These are phyloP conservation scores for Tachyglossus aculeatus DNA, from an alignment of 2,797 vertebrate genomes.

Conservation along the genomic window DNA sequence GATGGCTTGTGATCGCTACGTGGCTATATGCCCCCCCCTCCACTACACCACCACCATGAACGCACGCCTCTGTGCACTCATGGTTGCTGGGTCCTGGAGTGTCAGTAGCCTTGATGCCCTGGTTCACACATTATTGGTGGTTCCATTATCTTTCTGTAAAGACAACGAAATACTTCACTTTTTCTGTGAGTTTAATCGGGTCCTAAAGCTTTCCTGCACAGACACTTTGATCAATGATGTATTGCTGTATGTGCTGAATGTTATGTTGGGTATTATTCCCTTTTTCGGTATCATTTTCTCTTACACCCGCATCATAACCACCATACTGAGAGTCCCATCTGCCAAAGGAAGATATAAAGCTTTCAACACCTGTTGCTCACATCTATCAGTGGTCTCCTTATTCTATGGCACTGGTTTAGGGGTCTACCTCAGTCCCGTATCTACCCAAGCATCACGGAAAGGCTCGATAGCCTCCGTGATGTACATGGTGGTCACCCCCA, in stretches of 20 bases:
- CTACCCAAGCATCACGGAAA: too few relatives aligned
- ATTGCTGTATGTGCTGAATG: constrained; percentile 1
- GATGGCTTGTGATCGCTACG: background rate
- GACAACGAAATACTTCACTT: background rate
- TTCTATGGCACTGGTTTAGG: too few relatives aligned
- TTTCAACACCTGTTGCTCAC: constrained; percentile 19
- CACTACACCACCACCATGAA: background rate
- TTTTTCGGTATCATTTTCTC: constrained; percentile 15
- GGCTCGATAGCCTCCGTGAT: too few relatives aligned
- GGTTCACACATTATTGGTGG: background rate
- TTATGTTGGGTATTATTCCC: background rate
- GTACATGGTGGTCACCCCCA: too few relatives aligned
- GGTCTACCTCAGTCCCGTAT: too few relatives aligned
- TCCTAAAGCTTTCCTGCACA: constrained; percentile 23
- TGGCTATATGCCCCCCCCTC: background rate
- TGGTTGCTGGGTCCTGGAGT: background rate
- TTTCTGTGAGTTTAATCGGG: background rate
- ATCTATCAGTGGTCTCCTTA: constrained; percentile 11
- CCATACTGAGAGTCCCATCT: background rate
- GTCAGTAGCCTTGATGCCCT: background rate
- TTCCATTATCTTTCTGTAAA: background rate
- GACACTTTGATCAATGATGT: constrained; percentile 9
- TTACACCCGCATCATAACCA: constrained; percentile 15
- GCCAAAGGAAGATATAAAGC: background rate
- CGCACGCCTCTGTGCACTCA: background rate